Conservation (phyloP, 2,113 vertebrate genomes). For the Eidolon helvum region DNA sequence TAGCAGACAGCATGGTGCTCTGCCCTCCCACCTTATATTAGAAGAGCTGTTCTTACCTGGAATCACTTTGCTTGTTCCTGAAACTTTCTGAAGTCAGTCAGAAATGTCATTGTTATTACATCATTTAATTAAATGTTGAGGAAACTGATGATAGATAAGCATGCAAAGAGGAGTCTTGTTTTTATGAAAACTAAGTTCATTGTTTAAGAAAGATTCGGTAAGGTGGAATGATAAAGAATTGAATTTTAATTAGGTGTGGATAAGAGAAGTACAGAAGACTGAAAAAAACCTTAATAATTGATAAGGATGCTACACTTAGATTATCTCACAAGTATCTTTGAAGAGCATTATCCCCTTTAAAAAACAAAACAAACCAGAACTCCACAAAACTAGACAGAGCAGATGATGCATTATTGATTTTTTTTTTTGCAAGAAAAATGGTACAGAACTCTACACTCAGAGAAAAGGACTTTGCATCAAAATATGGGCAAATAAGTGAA, state of each 20-base stretch:
- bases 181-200: not conserved
- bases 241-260: not conserved
- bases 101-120: not conserved
- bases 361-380: not conserved
- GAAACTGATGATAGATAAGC: not conserved
- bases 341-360: not conserved
- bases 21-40: too few species aligned
- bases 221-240: not conserved
- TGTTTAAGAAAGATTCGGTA: not conserved
- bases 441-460: not conserved
- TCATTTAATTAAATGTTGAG: not conserved
- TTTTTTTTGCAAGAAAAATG: not conserved
- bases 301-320: not conserved
- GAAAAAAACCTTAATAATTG: not conserved
- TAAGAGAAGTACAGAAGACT: not conserved
- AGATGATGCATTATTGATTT: not conserved
- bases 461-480: not conserved
- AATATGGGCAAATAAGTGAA: not conserved
- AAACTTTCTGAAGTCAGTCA: not conserved
- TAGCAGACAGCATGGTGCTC: fast-evolving
- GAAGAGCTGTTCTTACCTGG: not conserved
- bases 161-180: not conserved
- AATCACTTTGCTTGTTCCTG: not conserved
- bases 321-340: not conserved
- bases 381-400: not conserved